These are phyloP conservation scores for Coregonus ussuriensis DNA, from an alignment of 2,797 vertebrate species.

Conservation along the genomic window DNA sequence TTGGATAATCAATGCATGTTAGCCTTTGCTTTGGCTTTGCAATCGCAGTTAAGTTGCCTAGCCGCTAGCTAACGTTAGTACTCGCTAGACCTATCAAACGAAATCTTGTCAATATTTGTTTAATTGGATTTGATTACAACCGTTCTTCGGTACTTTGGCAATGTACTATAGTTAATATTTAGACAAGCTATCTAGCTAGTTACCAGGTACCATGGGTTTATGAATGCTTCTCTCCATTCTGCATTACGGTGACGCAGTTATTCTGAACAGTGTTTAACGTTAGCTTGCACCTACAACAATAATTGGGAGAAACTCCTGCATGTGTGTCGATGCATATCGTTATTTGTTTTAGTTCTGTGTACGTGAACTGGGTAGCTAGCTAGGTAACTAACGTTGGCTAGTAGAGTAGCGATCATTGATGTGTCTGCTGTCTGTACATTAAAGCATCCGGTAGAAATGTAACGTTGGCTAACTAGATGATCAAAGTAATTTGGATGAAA, in stretches of 20 bases:
- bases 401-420: neutral
- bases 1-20: too few relatives aligned
- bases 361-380: too few relatives aligned
- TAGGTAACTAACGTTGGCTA: neutral
- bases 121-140: neutral
- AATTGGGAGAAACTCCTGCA: too few relatives aligned
- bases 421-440: neutral
- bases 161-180: neutral
- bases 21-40: too few relatives aligned
- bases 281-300: neutral
- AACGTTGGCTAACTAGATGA: too few relatives aligned
- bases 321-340: too few relatives aligned
- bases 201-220: neutral
- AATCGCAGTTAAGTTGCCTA: too few relatives aligned
- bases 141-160: neutral
- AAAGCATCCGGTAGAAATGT: too few relatives aligned
- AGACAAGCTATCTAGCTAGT: neutral
- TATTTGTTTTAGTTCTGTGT: too few relatives aligned
- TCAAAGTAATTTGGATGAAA: neutral
- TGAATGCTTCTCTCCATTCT: neutral
- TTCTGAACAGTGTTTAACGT: neutral
- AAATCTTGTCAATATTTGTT: neutral
- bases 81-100: neutral
- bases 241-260: conserved; percentile 2
- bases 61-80: too few relatives aligned